These are phyloP conservation scores for Homarus americanus DNA, from an alignment of 1,140 invertebrate species.

Conservation along the genomic window DNA sequence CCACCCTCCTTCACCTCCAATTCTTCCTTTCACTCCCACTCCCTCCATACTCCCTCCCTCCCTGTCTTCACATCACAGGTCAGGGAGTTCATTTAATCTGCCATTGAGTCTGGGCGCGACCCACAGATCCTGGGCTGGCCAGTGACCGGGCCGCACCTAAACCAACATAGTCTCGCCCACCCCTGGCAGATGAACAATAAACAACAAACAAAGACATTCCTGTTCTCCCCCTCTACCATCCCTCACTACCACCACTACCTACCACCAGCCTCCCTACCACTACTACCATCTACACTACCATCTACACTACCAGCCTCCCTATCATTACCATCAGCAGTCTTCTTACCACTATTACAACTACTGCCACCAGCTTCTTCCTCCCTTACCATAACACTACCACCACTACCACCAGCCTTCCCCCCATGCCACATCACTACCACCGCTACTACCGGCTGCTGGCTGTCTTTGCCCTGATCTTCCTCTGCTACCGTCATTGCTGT, in stretches of 20 bases:
- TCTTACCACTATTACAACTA: no score
- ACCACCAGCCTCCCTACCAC: no score
- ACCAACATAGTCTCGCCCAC: slow-evolving; percentile 21
- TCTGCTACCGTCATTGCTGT: not conserved
- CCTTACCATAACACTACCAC: no score
- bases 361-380: no score
- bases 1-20: no score
- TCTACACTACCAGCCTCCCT: no score
- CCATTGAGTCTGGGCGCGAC: not conserved
- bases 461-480: slow-evolving; percentile 5
- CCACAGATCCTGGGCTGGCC: not conserved
- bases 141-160: slow-evolving; percentile 41
- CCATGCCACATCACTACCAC: not conserved
- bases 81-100: slow-evolving; percentile 20
- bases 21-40: not conserved
- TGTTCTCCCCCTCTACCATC: slow-evolving; percentile 10
- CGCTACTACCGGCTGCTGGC: not conserved
- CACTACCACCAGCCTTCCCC: slow-evolving; percentile 28
- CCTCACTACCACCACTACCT: not conserved
- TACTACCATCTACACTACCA: no score
- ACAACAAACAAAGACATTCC: slow-evolving; percentile 69
- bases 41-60: not conserved
- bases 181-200: slow-evolving; percentile 67
- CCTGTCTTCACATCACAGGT: not conserved
- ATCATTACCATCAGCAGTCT: no score